A percentile compares a stretch with the other conserved stretches of the same genome.
phyloP scores from a whole-genome alignment of 2,113 vertebrate species.

The Panthera tigris region DNA sequence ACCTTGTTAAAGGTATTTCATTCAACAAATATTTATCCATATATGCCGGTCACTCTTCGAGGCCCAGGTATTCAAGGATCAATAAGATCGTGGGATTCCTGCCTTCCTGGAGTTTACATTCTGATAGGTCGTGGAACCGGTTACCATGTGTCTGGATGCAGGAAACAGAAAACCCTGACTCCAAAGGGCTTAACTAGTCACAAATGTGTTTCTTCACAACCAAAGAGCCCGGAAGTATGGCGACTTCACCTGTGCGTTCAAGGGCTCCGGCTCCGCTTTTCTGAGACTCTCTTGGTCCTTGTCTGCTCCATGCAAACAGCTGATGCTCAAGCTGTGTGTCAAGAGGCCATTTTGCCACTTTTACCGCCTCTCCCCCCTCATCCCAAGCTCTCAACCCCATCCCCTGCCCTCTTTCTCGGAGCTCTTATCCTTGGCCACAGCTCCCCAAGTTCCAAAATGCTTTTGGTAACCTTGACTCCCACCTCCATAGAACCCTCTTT shows the following conservation, averaged over 20 bases:
- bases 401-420: background rate
- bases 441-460: too few species aligned
- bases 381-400: background rate
- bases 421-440: background rate
- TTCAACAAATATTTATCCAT: background rate
- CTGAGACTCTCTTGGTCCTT: background rate
- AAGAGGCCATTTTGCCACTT: background rate
- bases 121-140: background rate
- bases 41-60: background rate
- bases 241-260: accelerated
- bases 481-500: background rate
- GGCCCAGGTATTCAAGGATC: background rate
- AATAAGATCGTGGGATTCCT: background rate
- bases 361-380: background rate
- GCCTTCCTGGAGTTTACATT: background rate
- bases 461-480: background rate
- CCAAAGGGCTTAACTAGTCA: background rate
- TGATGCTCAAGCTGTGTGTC: too few species aligned
- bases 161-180: background rate
- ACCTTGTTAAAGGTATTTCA: background rate
- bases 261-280: background rate
- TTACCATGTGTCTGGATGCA: background rate
- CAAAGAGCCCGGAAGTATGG: background rate
- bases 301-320: background rate
- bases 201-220: background rate